phyloP scores from a whole-genome alignment of 2,888 invertebrate genomes.

The Amphimallon solstitiale region DNA sequence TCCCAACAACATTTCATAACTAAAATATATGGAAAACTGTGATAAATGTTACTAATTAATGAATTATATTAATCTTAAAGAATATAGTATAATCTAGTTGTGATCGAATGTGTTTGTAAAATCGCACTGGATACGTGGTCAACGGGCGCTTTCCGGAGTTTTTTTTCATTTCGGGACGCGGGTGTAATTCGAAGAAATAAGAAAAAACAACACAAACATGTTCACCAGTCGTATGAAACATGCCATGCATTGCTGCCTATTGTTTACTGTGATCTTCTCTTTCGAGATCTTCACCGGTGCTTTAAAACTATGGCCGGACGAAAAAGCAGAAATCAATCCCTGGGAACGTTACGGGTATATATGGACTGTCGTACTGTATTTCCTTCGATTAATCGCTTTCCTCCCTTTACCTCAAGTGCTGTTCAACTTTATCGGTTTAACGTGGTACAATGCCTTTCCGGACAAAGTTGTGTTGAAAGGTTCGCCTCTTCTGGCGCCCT shows the following conservation, averaged over 20 bases:
- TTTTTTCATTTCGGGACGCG: constrained; percentile 28
- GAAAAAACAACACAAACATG: constrained; percentile 37
- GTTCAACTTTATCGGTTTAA: constrained; percentile 87
- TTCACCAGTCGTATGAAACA: constrained; percentile 80
- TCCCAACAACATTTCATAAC: constrained; percentile 3
- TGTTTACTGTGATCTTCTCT: constrained; percentile 77
- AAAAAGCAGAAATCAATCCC: constrained; percentile 75
- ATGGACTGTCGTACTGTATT: constrained; percentile 78
- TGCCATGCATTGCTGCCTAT: constrained; percentile 80
- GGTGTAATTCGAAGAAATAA: constrained; percentile 28
- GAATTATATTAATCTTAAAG: constrained; percentile 10
- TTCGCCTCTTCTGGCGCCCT: constrained; percentile 90
- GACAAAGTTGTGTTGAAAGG: constrained; percentile 85
- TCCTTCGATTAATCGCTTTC: constrained; percentile 82
- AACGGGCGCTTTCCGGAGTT: not conserved
- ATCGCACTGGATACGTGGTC: constrained; percentile 3
- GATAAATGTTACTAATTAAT: constrained; percentile 26
- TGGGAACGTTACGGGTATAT: constrained; percentile 84
- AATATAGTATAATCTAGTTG: not conserved
- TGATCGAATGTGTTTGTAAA: constrained; percentile 11
- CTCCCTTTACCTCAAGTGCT: constrained; percentile 89
- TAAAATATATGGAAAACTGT: constrained; percentile 19
- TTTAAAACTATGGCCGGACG: constrained; percentile 64
- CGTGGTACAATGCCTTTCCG: constrained; percentile 93
- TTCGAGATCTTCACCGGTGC: constrained; percentile 72